phyloP scores from a whole-genome alignment of 37 sponge, comb jelly and placozoan species.

The Amphimedon queenslandica region DNA sequence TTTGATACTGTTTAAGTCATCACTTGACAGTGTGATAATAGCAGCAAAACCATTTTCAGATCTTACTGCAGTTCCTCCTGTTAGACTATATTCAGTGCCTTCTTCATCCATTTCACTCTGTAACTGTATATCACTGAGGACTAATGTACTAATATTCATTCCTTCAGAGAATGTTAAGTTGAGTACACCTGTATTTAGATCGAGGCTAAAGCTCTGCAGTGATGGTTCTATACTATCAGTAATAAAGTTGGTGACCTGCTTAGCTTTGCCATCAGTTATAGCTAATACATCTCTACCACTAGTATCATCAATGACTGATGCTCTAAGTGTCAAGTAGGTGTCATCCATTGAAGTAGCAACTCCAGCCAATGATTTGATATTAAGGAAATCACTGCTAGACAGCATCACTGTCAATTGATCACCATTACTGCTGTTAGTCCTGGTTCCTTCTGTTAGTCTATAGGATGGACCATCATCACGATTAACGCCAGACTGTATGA shows the following conservation, averaged over 20 bases:
- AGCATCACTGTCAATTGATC: constrained; percentile 48
- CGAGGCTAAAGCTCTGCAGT: constrained; percentile 50
- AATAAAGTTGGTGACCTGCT: constrained; percentile 34
- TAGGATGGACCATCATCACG: constrained; percentile 40
- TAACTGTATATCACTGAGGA: constrained; percentile 38
- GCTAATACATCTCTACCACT: constrained; percentile 64
- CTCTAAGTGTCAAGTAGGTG: constrained; percentile 74
- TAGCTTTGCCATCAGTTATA: constrained; percentile 79
- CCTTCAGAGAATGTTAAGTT: constrained; percentile 81
- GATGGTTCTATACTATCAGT: constrained; percentile 45
- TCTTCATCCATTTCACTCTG: neutral
- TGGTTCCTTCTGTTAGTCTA: constrained; percentile 25
- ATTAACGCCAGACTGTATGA: constrained; percentile 43
- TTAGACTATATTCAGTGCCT: constrained; percentile 10
- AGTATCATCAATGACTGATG: constrained; percentile 72
- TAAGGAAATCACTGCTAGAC: constrained; percentile 60
- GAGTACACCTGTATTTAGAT: constrained; percentile 57
- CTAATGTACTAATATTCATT: constrained; percentile 50
- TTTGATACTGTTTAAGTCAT: constrained; percentile 79
- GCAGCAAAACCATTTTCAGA: constrained; percentile 50
- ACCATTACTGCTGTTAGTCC: constrained; percentile 53
- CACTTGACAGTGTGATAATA: constrained; percentile 28
- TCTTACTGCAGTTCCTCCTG: constrained; percentile 37
- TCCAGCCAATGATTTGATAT: constrained; percentile 56
- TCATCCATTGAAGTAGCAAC: constrained; percentile 52